These are phyloP conservation scores for Cataglyphis albicans DNA, from an alignment of 2,888 invertebrate genomes.

Conservation along the genomic window DNA sequence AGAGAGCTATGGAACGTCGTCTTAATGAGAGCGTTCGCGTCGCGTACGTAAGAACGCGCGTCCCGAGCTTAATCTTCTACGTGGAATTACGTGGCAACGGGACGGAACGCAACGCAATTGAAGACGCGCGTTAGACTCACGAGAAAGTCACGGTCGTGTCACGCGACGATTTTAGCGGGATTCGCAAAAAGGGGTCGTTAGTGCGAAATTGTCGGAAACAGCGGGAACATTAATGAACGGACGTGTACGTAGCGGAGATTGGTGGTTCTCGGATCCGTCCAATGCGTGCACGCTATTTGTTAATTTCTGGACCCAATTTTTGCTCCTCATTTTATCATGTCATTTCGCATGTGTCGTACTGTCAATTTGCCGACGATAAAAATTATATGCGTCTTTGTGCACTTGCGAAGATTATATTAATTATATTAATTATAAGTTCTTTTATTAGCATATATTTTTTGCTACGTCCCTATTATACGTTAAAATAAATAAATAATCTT, in stretches of 20 bases:
- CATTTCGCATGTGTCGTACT: neutral
- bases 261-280: constrained; percentile 16
- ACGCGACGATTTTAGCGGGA: constrained; percentile 62
- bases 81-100: constrained; percentile 42
- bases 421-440: neutral
- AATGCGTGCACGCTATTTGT: constrained; percentile 31
- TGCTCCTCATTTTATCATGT: neutral
- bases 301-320: constrained; percentile 20
- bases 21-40: constrained; percentile 80
- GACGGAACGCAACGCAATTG: constrained; percentile 37
- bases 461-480: neutral
- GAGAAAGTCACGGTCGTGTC: constrained; percentile 44
- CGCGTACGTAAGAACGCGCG: neutral
- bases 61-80: constrained; percentile 21
- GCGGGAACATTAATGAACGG: constrained; percentile 37
- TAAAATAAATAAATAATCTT: constrained; percentile 5
- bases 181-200: constrained; percentile 59
- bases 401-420: neutral
- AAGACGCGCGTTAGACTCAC: constrained; percentile 18
- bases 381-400: neutral
- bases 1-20: constrained; percentile 71
- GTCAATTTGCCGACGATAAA: constrained; percentile 2
- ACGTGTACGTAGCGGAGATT: constrained; percentile 1
- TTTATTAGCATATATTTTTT: neutral
- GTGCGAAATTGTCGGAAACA: constrained; percentile 57